Percentiles rank a stretch among this genome's conserved stretches.
Evolutionary conservation across 2,113 vertebrate species (phyloP).

Genomic region (Cyanistes caeruleus): DNA sequence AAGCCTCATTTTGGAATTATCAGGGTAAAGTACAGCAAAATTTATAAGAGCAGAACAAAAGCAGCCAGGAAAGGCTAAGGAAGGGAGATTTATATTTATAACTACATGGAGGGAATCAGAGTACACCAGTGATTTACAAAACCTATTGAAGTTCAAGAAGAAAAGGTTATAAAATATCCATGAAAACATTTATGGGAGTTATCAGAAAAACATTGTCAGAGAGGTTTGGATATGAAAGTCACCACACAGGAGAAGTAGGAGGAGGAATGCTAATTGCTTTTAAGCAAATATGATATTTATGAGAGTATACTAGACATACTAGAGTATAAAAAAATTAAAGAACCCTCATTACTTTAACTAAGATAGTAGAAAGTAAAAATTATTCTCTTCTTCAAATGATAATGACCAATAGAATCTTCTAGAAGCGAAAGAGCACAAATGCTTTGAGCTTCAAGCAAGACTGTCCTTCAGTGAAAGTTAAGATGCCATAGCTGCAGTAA

Average conservation of each 20-base stretch:
- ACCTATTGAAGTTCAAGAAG: background rate
- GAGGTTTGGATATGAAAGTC: background rate
- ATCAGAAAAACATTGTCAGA: background rate
- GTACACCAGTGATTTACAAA: background rate
- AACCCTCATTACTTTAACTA: background rate
- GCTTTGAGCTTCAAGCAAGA: background rate
- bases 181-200: background rate
- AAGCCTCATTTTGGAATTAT: background rate
- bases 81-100: background rate
- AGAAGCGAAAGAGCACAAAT: background rate
- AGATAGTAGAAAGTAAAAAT: background rate
- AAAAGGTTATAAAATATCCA: background rate
- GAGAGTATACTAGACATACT: no score
- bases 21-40: background rate
- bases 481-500: rapidly evolving
- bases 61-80: background rate
- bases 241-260: background rate
- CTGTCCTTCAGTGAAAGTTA: background rate
- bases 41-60: background rate
- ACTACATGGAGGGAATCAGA: background rate
- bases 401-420: background rate
- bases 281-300: background rate
- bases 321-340: background rate
- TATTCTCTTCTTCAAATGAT: background rate
- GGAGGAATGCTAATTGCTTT: background rate